phyloP scores from a whole-genome alignment of 2,888 invertebrate species.

The Norana najaformis region DNA sequence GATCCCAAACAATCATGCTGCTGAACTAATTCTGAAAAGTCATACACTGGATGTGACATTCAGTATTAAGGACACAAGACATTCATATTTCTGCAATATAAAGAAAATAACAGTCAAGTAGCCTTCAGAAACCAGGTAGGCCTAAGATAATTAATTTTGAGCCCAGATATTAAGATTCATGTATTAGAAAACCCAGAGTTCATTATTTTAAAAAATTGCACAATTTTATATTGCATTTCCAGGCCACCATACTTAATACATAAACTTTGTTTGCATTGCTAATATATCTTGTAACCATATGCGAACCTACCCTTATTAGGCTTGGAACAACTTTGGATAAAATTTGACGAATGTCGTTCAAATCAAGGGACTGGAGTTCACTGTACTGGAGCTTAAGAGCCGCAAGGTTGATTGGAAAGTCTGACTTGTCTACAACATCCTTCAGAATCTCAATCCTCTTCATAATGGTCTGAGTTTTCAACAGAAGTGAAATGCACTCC shows the following conservation, averaged over 20 bases:
- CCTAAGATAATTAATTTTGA: background rate
- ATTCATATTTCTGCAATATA: no score
- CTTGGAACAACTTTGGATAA: constrained; percentile 14
- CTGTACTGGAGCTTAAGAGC: constrained; percentile 15
- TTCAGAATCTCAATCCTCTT: background rate
- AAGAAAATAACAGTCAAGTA: background rate
- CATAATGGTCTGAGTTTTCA: background rate
- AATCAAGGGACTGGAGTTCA: background rate
- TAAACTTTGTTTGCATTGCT: background rate
- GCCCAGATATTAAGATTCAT: background rate
- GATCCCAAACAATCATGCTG: background rate
- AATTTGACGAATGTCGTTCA: background rate
- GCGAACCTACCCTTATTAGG: constrained; percentile 16
- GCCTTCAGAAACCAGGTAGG: background rate
- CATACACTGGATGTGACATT: background rate
- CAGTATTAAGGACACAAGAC: background rate
- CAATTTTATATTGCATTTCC: background rate
- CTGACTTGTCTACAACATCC: background rate
- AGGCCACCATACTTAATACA: background rate
- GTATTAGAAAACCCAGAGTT: background rate
- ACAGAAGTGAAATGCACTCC: background rate
- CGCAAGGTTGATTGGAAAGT: background rate
- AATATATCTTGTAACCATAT: no score
- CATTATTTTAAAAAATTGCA: background rate
- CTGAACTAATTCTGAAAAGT: background rate